phyloP scores from a whole-genome alignment of 2,797 vertebrate species.

The Gorsachius magnificus region DNA sequence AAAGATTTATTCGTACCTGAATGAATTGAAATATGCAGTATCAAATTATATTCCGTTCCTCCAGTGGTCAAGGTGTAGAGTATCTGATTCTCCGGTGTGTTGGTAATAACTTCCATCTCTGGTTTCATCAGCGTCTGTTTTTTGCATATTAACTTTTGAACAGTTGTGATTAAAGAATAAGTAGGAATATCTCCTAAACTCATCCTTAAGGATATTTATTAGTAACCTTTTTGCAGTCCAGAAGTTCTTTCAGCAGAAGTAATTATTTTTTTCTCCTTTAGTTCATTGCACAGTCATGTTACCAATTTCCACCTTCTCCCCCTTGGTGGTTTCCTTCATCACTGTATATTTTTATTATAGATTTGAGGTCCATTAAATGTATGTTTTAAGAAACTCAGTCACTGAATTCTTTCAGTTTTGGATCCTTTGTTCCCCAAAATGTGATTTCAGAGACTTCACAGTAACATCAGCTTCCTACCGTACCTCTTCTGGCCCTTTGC shows the following conservation, averaged over 20 bases:
- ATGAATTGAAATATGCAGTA: not conserved
- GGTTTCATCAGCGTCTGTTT: not conserved
- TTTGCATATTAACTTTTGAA: not conserved
- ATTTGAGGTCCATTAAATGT: not conserved
- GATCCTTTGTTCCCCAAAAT: not conserved
- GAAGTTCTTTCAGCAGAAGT: not conserved
- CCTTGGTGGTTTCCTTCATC: not conserved
- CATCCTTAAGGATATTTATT: not conserved
- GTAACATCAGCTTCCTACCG: not conserved
- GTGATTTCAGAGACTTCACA: not conserved
- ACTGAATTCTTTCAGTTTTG: not conserved
- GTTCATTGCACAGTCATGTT: not conserved
- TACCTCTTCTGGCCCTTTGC: not conserved
- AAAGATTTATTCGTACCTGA: not conserved
- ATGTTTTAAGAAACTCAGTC: not conserved
- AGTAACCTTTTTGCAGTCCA: not conserved
- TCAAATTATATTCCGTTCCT: not conserved
- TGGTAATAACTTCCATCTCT: not conserved
- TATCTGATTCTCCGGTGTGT: rapidly evolving
- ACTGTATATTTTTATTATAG: not conserved
- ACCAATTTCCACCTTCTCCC: not conserved
- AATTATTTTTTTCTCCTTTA: not conserved
- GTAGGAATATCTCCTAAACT: not conserved
- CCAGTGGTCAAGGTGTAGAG: not conserved
- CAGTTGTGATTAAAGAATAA: not conserved